Evolutionary conservation across 2,888 invertebrate genomes (phyloP), one percentile per base, ranked within the genome.

Genomic region (Mythimna vitellina): DNA sequence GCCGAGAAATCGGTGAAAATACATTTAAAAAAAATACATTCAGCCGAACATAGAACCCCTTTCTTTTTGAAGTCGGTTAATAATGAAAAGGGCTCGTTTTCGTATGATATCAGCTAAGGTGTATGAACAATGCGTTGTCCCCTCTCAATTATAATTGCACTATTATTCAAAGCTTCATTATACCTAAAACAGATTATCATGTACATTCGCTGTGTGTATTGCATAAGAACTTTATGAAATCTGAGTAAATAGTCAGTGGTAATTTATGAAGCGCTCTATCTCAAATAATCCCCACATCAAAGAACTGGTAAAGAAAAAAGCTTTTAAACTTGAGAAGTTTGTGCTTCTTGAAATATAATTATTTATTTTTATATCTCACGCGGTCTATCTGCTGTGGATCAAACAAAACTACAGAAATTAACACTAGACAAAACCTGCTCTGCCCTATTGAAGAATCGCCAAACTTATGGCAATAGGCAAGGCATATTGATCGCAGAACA

Each of bases 341-440:
- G 54, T 60, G 54, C n/a, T 38, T 68, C 78, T 68, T 61, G 29
- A 49, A 54, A 62, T 61, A 60, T 22, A 12, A 25, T 12, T 49
- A 78, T 68, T 78, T 81, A 80, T 81, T 64, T 81, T 81, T 58
- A 46, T 80, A 58, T 58, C 46, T 29, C 42, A 46, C 51, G 35
- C 49, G 25, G 20, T 65, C 51, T 73, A 60, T 62, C 22, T 38
- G 62, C 29, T 35, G 57, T 56, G 49, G 75, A 80, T 80, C 65
- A 74, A 66, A 80, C 22, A 10, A 57, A 65, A 73, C 49, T 25
- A 54, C 35, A 9, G 49, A 73, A 71, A 72, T 49, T 4, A 25
- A 42, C 35, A 61, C 32, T 14, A 51, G 6, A 57, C 35, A 38
- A 66, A 29, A 61, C 49, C 49, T 51, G 49, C n/a, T 20, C 17